Evolutionary conservation across 2,797 vertebrate genomes (phyloP), one percentile per base, ranked within the genome.

Genomic region (Acipenser ruthenus): DNA sequence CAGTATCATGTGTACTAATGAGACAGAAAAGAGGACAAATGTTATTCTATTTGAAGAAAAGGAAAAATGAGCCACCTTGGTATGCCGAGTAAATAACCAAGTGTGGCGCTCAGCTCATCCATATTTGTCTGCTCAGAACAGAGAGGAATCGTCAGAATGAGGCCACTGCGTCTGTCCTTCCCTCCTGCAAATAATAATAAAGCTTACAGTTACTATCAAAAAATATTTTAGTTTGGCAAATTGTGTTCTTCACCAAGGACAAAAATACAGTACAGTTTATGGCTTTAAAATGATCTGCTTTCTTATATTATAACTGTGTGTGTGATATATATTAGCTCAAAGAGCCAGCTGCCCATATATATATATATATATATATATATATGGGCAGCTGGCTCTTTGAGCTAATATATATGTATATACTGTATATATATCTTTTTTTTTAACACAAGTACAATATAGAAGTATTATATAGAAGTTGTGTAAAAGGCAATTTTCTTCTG

Each of bases 141-240:
- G 80, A 99, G 87, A 64, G 97, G 97, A 84, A 99, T 97, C 73
- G 95, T 98, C 79, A 99, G 85, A 86, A 99, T 99, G 83, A 99
- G 92, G 74, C 97, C 97, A 72, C 96, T 98, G 75, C 96, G 93
- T 72, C 96, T 87, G 84, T 99, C 96, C 78, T 99, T 99, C 13
- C 97, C 97, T 73, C 97, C 96, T 99, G 70, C 74, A 82, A 76
- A 73, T 50, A 61, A 68, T 8, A 52, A 15, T 11, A 66, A 8
- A 47, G 18, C 2, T 18, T 10, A n/a, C 23, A 64, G 8, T 10
- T 53, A 59, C 49, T 37, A 68, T 11, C 50, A 68, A 50, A 56
- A 13, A n/a, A 53, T 37, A 37, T 37, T 37, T 37, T 23, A 23
- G 23, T 37, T 37, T 37, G 23, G 23, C 23, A 37, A 37, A 3